Conservation (phyloP, 2,888 invertebrate species). For the Temnothorax rugatulus region DNA sequence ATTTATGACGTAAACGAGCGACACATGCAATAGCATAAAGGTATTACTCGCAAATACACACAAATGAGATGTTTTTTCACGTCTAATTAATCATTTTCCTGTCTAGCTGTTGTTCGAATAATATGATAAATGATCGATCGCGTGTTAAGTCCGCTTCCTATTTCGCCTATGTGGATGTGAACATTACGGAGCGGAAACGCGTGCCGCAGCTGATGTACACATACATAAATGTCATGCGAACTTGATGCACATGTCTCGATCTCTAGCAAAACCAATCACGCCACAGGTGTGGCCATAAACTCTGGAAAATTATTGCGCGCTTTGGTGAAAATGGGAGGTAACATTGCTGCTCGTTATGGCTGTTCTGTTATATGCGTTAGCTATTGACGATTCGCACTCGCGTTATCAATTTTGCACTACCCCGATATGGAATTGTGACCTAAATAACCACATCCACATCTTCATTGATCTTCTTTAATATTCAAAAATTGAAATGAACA, state of each 20-base stretch:
- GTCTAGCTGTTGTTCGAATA: neutral
- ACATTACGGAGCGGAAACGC: conserved; percentile 4
- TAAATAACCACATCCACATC: neutral
- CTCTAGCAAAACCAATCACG: conserved; percentile 58
- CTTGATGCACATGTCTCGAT: conserved; percentile 44
- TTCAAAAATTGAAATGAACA: neutral
- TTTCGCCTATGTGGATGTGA: neutral
- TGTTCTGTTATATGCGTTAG: conserved; percentile 23
- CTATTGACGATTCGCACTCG: conserved; percentile 28
- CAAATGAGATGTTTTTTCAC: conserved; percentile 2
- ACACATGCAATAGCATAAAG: neutral
- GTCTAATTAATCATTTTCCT: conserved; percentile 34
- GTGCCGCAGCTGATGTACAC: conserved; percentile 27
- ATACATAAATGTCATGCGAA: conserved; percentile 44
- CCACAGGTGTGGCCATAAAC: conserved; percentile 61
- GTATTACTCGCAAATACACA: neutral
- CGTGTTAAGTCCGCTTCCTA: conserved; percentile 12
- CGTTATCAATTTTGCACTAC: conserved; percentile 36
- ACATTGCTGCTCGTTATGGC: conserved; percentile 16
- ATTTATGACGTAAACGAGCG: neutral
- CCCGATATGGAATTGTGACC: conserved; percentile 6
- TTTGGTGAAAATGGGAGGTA: conserved; percentile 39
- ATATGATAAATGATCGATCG: conserved; percentile 30
- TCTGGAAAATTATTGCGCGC: conserved; percentile 53
- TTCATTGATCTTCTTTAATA: neutral